Percentiles rank a stretch among this genome's conserved stretches.
Conservation (phyloP, 2,113 vertebrate species). For the Indicator indicator region DNA sequence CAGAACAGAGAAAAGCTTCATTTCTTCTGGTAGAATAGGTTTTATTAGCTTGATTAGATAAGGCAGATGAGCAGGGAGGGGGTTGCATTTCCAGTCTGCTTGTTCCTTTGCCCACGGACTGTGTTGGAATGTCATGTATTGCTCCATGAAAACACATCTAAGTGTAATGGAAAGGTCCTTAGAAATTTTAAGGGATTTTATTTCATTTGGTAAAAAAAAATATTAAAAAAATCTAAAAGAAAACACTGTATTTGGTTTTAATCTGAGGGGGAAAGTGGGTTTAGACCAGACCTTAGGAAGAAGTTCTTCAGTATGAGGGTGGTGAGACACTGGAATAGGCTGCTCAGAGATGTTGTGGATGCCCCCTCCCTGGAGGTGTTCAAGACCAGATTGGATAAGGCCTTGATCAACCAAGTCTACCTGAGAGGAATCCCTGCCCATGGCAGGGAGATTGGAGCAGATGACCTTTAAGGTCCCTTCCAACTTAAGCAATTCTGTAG, state of each 20-base stretch:
- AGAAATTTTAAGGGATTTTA: not conserved
- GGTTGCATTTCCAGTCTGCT: not conserved
- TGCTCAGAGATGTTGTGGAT: too few species aligned
- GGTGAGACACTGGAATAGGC: too few species aligned
- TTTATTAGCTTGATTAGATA: constrained; percentile 15
- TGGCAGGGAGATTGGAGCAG: too few species aligned
- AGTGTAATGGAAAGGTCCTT: not conserved
- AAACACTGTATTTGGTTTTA: not conserved
- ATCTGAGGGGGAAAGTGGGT: too few species aligned
- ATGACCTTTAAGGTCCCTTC: too few species aligned
- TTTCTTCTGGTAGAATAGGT: constrained; percentile 19
- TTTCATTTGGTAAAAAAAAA: not conserved
- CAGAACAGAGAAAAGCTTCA: constrained; percentile 1
- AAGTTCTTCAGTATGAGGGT: too few species aligned
- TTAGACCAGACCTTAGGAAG: too few species aligned
- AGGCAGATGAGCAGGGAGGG: not conserved
- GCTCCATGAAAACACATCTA: not conserved
- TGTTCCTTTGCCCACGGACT: not conserved
- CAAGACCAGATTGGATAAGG: too few species aligned
- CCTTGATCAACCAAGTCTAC: too few species aligned
- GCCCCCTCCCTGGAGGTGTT: too few species aligned
- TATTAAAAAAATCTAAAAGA: not conserved
- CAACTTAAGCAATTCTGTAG: too few species aligned
- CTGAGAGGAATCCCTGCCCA: too few species aligned
- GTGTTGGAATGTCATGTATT: not conserved